Evolutionary conservation across 2,888 invertebrate species (phyloP), one percentile per base, ranked within the genome.

Genomic region (Eumacrocentrus americanus): DNA sequence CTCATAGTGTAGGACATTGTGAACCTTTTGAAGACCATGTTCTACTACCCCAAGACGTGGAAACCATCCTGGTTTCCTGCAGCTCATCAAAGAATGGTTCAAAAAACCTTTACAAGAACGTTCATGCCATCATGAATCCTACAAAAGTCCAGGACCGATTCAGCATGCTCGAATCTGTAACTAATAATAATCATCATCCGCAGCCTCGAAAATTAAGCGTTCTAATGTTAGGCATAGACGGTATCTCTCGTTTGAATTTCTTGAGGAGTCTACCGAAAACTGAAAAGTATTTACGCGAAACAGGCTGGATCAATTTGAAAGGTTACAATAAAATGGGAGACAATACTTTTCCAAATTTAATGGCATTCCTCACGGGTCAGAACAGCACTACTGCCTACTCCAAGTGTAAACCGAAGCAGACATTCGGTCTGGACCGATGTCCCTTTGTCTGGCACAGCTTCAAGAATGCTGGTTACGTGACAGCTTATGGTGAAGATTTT

Each of bases 261-360:
- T 84, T 87, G 16, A 84, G 92, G 52, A 88, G 90, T 6, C 88
- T 95, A 88, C 89, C 90, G 0, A 84, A 85, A 72, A 93, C 93
- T 0, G 83, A 85, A 1, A 81, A 84, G 12, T 89, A 88, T 75
- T 82, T 95, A 34, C 82, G 86, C 46, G 84, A 87, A 16, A 88
- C 62, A 0, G 95, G 95, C 1, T 62, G 75, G 81, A 29, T 67
- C 75, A 0, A 70, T 82, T 84, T 90, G 76, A 85, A 88, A 67
- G 94, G 91, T 1, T 94, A 92, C 78, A 85, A 85, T 67, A 86
- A 92, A 86, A 86, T 92, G 63, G 93, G 88, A 5, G 95, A 95
- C 73, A 95, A 95, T 72, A 95, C 95, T 0, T 93, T 91, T 74
- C 94, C 95, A 0, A 97, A 96, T 80, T 81, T 96, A 51, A 90